These are phyloP conservation scores for Aphrophora alni DNA, from an alignment of 2,888 invertebrate species.

Conservation along the genomic window DNA sequence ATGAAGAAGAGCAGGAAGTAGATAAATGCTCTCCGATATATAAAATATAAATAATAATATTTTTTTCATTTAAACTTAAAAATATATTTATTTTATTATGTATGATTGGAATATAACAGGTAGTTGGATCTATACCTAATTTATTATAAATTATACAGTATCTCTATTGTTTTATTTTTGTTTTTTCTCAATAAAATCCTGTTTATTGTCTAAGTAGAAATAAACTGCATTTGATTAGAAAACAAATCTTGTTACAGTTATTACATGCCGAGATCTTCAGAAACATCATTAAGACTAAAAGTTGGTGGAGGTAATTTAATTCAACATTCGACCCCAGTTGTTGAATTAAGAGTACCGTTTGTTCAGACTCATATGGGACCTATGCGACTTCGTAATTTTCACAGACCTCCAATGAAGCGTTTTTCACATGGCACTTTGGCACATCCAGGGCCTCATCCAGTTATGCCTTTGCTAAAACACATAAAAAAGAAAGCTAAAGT, in stretches of 20 bases:
- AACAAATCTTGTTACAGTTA: slow-evolving; percentile 70
- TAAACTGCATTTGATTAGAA: too few species aligned
- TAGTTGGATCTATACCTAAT: too few species aligned
- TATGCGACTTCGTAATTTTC: slow-evolving; percentile 87
- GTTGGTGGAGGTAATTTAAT: slow-evolving; percentile 91
- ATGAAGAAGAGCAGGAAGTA: too few species aligned
- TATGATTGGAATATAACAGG: too few species aligned
- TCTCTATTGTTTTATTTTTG: too few species aligned
- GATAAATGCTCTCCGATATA: too few species aligned
- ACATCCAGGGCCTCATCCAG: slow-evolving; percentile 76
- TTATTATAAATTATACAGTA: too few species aligned
- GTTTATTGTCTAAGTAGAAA: too few species aligned
- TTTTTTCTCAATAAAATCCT: too few species aligned
- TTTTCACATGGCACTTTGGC: slow-evolving; percentile 84
- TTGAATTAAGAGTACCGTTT: slow-evolving; percentile 92
- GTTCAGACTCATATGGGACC: slow-evolving; percentile 93
- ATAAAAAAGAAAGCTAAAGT: slow-evolving; percentile 91
- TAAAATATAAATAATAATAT: too few species aligned
- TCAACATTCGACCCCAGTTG: slow-evolving; percentile 97
- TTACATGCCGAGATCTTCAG: slow-evolving; percentile 90
- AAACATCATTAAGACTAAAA: slow-evolving; percentile 77
- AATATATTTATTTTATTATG: too few species aligned
- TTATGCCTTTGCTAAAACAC: slow-evolving; percentile 85
- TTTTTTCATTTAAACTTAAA: too few species aligned
- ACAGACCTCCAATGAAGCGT: slow-evolving; percentile 87